Evolutionary conservation across 2,797 vertebrate genomes (phyloP), one percentile per base, ranked within the genome.

Genomic region (Margarornis squamiger): DNA sequence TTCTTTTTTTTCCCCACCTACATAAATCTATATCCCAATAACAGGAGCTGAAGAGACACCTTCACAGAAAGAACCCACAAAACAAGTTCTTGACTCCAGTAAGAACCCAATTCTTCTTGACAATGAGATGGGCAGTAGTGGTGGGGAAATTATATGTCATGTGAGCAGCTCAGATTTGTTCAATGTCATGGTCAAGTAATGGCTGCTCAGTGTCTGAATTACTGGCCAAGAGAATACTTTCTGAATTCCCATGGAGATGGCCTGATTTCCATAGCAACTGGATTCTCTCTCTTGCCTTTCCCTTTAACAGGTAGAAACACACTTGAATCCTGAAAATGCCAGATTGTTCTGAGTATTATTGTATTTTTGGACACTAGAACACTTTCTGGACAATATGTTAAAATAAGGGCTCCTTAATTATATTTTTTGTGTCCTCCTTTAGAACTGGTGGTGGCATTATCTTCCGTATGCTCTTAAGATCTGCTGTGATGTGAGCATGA

Each of bases 261-360:
- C 62, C 96, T 91, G 80, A 97, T 97, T 97, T 96, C 97, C 97
- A 97, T 97, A 97, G 97, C 96, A 97, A 97, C 97, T 95, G 91
- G 83, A 93, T 95, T 94, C 57, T 93, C 55, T 80, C 86, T 83
- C 92, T 91, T 94, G 77, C 86, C 74, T 96, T 97, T 96, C 63
- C 67, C 34, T 94, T 94, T 88, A 90, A 95, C 91, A 97, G 92
- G 95, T 96, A 95, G 87, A 95, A 96, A 87, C 66, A 88, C 51
- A 43, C 52, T 88, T 92, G 55, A 61, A 88, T 88, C 63, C 88
- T 93, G 79, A 86, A 95, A 91, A 93, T 59, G 29, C 74, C 96
- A 62, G 84, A 72, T 81, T 80, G 23, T 85, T 91, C 49, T 29
- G 49, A 93, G 71, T 74, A 27, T 89, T 81, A 74, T n/a, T 84